Percentiles rank a stretch among this genome's conserved stretches.
These are phyloP conservation scores for Palythoa heliodiscus DNA, from an alignment of 92 coral and sea anemone genomes.

Conservation along the genomic window DNA sequence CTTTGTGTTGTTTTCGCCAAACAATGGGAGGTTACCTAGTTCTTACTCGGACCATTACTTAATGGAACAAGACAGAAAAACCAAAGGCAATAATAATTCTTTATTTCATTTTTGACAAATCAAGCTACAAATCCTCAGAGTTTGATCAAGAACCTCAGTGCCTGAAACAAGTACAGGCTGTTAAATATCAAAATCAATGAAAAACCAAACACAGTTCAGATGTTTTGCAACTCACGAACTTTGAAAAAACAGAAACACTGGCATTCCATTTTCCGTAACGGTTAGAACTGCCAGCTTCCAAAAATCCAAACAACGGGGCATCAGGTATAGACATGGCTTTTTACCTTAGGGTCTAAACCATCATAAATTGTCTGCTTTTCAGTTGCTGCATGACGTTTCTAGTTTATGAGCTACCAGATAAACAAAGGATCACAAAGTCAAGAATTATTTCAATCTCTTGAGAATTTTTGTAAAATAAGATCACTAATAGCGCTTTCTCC, in stretches of 20 bases:
- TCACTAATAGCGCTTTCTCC: too few species aligned
- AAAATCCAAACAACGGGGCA: constrained; percentile 1
- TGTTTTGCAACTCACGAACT: not conserved
- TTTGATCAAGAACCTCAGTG: not conserved
- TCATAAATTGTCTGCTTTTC: constrained; percentile 1
- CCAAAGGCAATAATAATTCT: not conserved
- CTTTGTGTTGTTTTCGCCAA: too few species aligned
- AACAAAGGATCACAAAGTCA: not conserved
- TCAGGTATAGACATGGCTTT: constrained; percentile 2
- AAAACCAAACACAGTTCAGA: not conserved
- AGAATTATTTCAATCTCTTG: not conserved
- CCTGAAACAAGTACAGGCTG: not conserved
- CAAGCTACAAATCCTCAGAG: not conserved
- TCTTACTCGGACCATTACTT: too few species aligned
- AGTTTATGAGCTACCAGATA: not conserved
- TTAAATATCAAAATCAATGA: not conserved
- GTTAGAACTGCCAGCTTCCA: not conserved
- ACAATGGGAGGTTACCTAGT: too few species aligned
- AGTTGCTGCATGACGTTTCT: not conserved
- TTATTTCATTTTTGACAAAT: not conserved
- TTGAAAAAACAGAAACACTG: not conserved
- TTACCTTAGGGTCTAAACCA: constrained; percentile 4
- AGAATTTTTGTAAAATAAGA: too few species aligned
- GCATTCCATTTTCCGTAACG: not conserved
- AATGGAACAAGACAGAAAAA: too few species aligned